Evolutionary conservation across 2,113 vertebrate genomes (phyloP), one percentile per base, ranked within the genome.

Genomic region (Perognathus longimembris): DNA sequence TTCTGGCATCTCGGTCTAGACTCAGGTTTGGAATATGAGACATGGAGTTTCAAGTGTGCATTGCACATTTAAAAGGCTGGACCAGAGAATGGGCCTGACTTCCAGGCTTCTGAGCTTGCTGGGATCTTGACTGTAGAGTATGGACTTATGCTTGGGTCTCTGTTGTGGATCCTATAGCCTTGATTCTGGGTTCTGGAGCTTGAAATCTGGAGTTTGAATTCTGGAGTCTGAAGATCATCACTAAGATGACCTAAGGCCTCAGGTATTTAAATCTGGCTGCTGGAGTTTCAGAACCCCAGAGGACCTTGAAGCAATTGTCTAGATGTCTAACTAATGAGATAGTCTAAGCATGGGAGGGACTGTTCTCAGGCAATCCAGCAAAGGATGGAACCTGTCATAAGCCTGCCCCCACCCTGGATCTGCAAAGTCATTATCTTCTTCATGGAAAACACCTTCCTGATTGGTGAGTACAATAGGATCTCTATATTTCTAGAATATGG

Each of bases 181-280:
- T 34, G 24, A 9, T 64, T 57, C 34, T 40, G 18, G 32, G 8
- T 30, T 81, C 54, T 69, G 70, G 63, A 86, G 18, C 70, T 83
- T 82, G 74, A 73, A 69, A 28, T 81, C 67, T 81, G 64, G 69
- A 69, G 81, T 77, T 36, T 82, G 32, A 17, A 70, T 85, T 91
- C 83, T 15, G 59, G 74, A 85, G 66, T 5, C 36, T 66, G n/a
- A 61, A 80, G 78, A 20, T 45, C 22, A 34, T 36, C 57, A 11
- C 1, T 81, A 36, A 67, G 77, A 50, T 88, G 82, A 95, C 7
- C 9, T 64, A 82, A 85, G n/a, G 32, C 74, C 69, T 82, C 61
- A 76, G 77, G 88, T 88, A 88, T 88, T 70, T 69, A 63, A 70
- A 54, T 38, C 30, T 73, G 69, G n/a, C 38, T 80, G 69, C 63